A percentile compares a stretch with the other conserved stretches of the same genome.
Evolutionary conservation across 2,888 invertebrate genomes (phyloP).

Genomic region (Ischnus inquisitorius): DNA sequence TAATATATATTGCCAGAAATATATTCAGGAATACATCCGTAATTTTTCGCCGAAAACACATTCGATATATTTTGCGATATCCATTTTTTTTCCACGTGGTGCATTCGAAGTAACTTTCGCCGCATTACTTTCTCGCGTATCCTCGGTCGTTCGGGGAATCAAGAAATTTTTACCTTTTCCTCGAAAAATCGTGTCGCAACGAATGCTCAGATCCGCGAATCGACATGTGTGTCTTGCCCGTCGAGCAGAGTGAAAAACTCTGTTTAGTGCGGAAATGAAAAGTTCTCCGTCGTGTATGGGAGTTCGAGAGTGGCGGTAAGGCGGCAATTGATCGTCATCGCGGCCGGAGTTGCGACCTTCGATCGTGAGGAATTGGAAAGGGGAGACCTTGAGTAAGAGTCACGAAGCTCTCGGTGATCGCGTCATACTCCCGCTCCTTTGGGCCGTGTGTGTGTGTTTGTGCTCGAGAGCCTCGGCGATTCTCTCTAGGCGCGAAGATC

Average conservation of each 20-base stretch:
- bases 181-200: not conserved
- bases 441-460: conserved; percentile 19
- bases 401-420: conserved; percentile 76
- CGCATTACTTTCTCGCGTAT: not conserved
- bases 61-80: not conserved
- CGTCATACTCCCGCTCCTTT: conserved; percentile 56
- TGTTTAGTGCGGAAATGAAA: conserved; percentile 65
- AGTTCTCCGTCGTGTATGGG: conserved; percentile 31
- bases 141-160: not conserved
- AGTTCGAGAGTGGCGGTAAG: conserved; percentile 43
- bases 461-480: conserved; percentile 18
- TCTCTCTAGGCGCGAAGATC: conserved; percentile 63
- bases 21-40: not conserved
- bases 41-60: too few species aligned
- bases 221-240: conserved; percentile 22
- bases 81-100: too few species aligned
- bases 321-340: conserved; percentile 24
- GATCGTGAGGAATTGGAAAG: conserved; percentile 81
- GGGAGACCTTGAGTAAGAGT: conserved; percentile 83
- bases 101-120: not conserved
- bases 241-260: conserved; percentile 47
- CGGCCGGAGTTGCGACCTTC: conserved; percentile 75
- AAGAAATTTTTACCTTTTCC: conserved; percentile 3
- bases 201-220: not conserved
- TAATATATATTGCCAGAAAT: too few species aligned